Base-by-base conservation (phyloP, 2,797 vertebrate genomes). In the Cygnus olor region DNA sequence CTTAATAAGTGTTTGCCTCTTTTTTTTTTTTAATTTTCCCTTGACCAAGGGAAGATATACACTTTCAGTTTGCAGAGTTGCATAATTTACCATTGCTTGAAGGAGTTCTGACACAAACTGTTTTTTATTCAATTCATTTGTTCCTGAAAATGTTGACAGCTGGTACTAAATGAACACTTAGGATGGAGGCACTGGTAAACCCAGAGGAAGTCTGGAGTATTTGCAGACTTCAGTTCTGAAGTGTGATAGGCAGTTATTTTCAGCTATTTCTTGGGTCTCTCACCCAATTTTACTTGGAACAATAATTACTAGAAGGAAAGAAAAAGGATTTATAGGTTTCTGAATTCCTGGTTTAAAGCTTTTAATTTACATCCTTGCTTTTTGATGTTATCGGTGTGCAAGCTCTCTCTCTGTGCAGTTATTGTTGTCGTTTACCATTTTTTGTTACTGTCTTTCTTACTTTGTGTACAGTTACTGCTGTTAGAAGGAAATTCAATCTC, bases 1-100 rank as follows among this genome's bases (percentile, higher is more conserved):
- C 73, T 94, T 91, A 89, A 51, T 77, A 78, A 96, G 53, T 45
- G 36, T 80, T 94, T 74, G 68, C 84, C 61, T 94, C 32, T 5
- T 85, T 95, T 8, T 36, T 53, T 84, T 34, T 8, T n/a, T 61
- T 15, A 15, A 54, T 45, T 83, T 91, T 88, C 58, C 77, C 74
- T 49, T 45, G 77, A 90, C 77, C 36, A 34, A 76, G 56, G 53
- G 34, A 80, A 28, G 77, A 87, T 15, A 27, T 25, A 56, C 60
- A 56, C 4, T 27, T 40, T 38, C 69, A 63, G 5, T 84, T 90
- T 79, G 89, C 10, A 76, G 93, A 85, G 49, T 85, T 30, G 45
- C 11, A 44, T 90, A n/a, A 88, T 77, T 80, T 89, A 25, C 34
- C 51, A 79, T 81, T 10, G 22, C 64, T 49, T 80, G 34, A 93